Conservation (phyloP, 2,797 vertebrate genomes). For the Pangasius krempfi region DNA sequence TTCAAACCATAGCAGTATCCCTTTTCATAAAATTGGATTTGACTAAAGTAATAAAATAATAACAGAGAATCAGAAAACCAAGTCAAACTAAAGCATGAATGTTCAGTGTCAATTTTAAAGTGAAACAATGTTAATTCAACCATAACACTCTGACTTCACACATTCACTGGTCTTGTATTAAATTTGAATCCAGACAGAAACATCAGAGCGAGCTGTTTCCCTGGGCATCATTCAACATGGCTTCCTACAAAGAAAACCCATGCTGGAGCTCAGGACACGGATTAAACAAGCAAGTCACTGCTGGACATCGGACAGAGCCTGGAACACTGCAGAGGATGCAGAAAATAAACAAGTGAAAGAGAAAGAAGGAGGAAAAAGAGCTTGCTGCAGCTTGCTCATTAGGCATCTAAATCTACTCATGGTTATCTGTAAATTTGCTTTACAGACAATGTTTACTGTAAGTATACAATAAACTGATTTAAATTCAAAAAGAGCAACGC, state of each 20-base stretch:
- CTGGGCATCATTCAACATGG: not conserved
- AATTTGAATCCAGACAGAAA: not conserved
- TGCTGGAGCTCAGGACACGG: constrained; percentile 18
- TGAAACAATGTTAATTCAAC: not conserved
- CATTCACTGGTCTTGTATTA: not conserved
- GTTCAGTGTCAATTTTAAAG: not conserved
- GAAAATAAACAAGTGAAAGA: not conserved
- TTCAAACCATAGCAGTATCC: not conserved
- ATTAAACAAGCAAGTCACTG: constrained; percentile 21
- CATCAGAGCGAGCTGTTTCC: not conserved
- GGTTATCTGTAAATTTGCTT: not conserved
- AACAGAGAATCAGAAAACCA: not conserved
- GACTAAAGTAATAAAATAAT: not conserved
- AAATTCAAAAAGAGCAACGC: not conserved
- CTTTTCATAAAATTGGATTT: not conserved
- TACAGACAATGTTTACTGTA: not conserved
- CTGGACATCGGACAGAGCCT: constrained; percentile 14
- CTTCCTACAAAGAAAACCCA: not conserved
- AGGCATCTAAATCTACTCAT: not conserved
- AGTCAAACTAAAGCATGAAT: not conserved
- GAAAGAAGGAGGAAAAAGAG: not conserved
- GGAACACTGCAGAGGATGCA: not conserved
- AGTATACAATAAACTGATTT: not conserved
- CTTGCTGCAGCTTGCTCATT: not conserved
- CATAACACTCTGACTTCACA: not conserved